Base-by-base conservation (phyloP, 2,888 invertebrate genomes). In the Neoaliturus tenellus region DNA sequence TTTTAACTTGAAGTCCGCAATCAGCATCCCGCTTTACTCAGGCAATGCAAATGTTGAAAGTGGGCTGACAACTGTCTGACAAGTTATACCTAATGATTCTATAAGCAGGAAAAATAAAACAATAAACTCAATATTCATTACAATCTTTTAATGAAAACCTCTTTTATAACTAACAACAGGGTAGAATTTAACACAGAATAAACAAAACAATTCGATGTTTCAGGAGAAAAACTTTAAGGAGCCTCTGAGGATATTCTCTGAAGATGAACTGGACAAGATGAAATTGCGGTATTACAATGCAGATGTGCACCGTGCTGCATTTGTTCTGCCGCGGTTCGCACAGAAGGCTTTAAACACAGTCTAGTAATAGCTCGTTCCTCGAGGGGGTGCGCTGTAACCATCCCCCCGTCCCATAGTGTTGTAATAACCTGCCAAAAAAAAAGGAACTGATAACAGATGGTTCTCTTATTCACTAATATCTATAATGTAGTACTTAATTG, bases 301-400 rank as follows among this genome's bases (percentile, higher is more conserved):
- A 3, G 94, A 95, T n/a, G 91, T 98, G 0, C 99, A 99, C 89
- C 91, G 92, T 81, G 95, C 98, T 0, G 94, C 98, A 0, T 99
- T 99, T 90, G 93, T 94, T 0, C 91, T 99, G 86, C 99, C 99
- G 0, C 94, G 96, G 86, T 98, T 97, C 91, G 95, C 92, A n/a
- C 89, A 88, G 88, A 91, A 89, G 71, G 85, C 86, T n/a, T 20
- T 71, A 51, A 75, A 62, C 23, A 2, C 39, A 35, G 39, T 17
- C 48, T 75, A 75, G 44, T 75, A 75, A 44, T 44, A 75, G 3
- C 71, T 41, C n/a, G 44, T 44, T 5, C 73, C 73, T 75, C 73
- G 8, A 6, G 71, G 5, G 14, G 62, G 62, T 1, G 31, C 31
- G 12, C 31, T 25, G 28, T 62, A 62, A 4, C 62, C 62, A 8